Percentiles rank a stretch among this genome's conserved stretches.
phyloP scores from a whole-genome alignment of 2,113 vertebrate genomes.

The Amia ocellicauda region DNA sequence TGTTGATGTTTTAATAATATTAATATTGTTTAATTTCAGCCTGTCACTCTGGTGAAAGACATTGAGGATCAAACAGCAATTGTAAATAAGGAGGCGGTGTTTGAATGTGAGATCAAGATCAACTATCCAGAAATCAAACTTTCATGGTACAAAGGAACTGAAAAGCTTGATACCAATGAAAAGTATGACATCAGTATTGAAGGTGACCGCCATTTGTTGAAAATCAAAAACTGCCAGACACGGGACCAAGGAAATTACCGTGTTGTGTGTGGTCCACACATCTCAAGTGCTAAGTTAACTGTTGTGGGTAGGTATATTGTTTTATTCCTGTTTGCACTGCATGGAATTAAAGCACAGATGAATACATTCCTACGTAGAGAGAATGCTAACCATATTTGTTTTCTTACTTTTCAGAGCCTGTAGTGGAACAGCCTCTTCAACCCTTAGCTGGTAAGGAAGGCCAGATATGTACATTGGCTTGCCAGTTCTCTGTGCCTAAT shows the following conservation, averaged over 20 bases:
- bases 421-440: conserved; percentile 70
- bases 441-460: conserved; percentile 74
- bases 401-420: conserved; percentile 60
- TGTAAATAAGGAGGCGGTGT: conserved; percentile 76
- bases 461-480: conserved; percentile 79
- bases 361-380: not conserved
- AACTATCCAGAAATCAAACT: conserved; percentile 96
- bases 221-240: conserved; percentile 76
- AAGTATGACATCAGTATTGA: conserved; percentile 83
- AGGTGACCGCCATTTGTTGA: conserved; percentile 78
- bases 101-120: conserved; percentile 89
- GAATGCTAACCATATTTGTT: conserved; percentile 12
- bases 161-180: conserved; percentile 79
- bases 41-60: conserved; percentile 82
- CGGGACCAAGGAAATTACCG: conserved; percentile 91
- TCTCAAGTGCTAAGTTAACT: conserved; percentile 86
- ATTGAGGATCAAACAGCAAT: conserved; percentile 79
- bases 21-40: conserved; percentile 67
- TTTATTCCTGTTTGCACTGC: not conserved
- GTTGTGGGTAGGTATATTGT: conserved; percentile 77
- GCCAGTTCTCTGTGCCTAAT: conserved; percentile 91
- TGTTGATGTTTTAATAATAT: not conserved
- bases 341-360: not conserved
- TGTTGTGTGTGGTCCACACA: conserved; percentile 91
- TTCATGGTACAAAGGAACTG: conserved; percentile 94